Evolutionary conservation across 30 jellyfish, hydroid and myxozoan genomes (phyloP), one percentile per base, ranked within the genome.

Genomic region (Turritopsis dohrnii): DNA sequence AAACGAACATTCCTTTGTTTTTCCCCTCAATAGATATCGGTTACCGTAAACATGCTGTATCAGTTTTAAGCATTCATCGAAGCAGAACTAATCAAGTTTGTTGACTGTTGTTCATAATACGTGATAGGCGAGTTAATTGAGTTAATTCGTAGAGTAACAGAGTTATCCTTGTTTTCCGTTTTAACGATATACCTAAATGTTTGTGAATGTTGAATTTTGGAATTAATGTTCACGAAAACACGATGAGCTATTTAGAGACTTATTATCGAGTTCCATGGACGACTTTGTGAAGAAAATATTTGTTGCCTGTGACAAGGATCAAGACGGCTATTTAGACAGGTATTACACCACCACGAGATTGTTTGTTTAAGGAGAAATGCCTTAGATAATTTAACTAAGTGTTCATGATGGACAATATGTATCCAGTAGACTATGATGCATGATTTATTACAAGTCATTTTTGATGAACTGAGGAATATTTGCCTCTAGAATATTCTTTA

Each of bases 251-350:
- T 69, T 69, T 69, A 69, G 77, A 69, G 8, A 27, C 28, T n/a
- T n/a, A 17, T 69, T 69, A 69, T 69, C 77, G 30, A 69, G 31
- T 69, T 69, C 77, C 77, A 85, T 87, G 94, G 95, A 86, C 80
- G 95, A 91, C 31, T 90, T 65, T 83, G 72, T 91, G 71, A 86
- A 88, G 79, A 84, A 88, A 54, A 72, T 91, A 21, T 91, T 91
- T 91, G 60, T 54, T 75, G 97, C 97, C 72, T 91, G 97, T 75
- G 97, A 91, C 79, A 86, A 86, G 74, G 97, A 91, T 80, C 88
- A 79, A 79, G 97, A 91, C 88, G 97, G 97, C 16, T 91, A 76
- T 29, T 76, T 91, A 21, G 97, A 91, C 84, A 84, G 97, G 97
- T 90, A 41, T 69, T 41, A 41, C 60, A 41, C 60, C 60, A 28